Evolutionary conservation across 2,113 vertebrate genomes (phyloP), one percentile per base, ranked within the genome.

Genomic region (Chlamydotis undulata): DNA sequence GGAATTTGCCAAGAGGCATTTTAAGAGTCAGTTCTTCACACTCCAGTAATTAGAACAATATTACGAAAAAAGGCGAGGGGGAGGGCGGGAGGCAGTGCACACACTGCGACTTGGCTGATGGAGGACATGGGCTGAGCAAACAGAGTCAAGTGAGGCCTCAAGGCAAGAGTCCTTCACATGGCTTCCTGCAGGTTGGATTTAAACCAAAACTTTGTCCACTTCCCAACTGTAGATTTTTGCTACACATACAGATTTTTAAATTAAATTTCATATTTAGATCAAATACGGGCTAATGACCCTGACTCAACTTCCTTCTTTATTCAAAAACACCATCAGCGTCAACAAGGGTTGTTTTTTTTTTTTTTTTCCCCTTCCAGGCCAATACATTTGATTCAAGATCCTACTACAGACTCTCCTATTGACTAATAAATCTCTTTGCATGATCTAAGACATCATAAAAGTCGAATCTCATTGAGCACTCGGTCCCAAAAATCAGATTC

Each of bases 31-130:
- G 75, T 95, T 93, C 94, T 95, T 94, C 93, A 96, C 96, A 97
- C 87, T 93, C 89, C 95, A 95, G 91, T 97, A 91, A 97, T 90
- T 95, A 86, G 84, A 96, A 97, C 71, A 93, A 90, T 91, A 83
- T 97, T 93, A 88, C 56, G 78, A 45, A 87, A 82, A 52, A 47
- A 13, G 55, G 47, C 3, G 1, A 79, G 47, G 65, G 86, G 60
- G 43, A 50, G 67, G 88, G 87, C 4, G 5, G 73, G 79, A 33
- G 23, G 83, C 82, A 75, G 85, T 0, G 8, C 69, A 22, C 74
- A 73, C 26, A 17, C 10, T 4, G 87, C 65, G 77, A 71, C 29
- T 82, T 52, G 87, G 95, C 90, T 56, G 90, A 9, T 0, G n/a
- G 80, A 87, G 89, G 74, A 64, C 78, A 56, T 10, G 5, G 69